A percentile compares a stretch with the other conserved stretches of the same genome.
These are phyloP conservation scores for Austrolebias charrua DNA, from an alignment of 2,797 vertebrate species.

Conservation along the genomic window DNA sequence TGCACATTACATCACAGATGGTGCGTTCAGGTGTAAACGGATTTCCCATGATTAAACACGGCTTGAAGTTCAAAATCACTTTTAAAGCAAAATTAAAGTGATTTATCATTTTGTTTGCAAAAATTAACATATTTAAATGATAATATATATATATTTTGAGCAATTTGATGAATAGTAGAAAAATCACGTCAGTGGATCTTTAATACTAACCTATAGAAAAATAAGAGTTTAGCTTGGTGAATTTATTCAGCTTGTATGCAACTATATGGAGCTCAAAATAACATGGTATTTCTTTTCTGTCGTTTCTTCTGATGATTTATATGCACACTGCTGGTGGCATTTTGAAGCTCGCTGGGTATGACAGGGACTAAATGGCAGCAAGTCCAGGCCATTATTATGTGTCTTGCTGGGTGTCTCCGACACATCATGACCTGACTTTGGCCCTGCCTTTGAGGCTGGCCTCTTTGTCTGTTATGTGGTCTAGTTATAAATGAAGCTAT, in stretches of 20 bases:
- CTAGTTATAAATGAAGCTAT: neutral
- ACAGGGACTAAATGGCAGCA: conserved; percentile 60
- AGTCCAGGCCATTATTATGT: conserved; percentile 58
- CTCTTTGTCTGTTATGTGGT: conserved; percentile 12
- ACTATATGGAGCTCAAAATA: conserved; percentile 8
- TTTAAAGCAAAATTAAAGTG: no score
- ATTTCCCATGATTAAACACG: no score
- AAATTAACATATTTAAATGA: no score
- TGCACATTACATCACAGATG: no score
- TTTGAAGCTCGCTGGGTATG: conserved; percentile 58
- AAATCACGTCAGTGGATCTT: no score
- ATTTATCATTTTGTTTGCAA: no score
- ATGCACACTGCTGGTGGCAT: conserved; percentile 69
- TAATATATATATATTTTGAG: no score
- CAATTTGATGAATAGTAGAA: no score
- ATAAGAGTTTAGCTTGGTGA: neutral
- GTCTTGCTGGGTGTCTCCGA: conserved; percentile 48
- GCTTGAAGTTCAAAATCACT: no score
- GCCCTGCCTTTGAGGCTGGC: conserved; percentile 36
- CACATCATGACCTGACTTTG: conserved; percentile 27
- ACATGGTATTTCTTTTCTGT: conserved; percentile 5
- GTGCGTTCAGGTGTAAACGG: no score
- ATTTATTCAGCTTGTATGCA: neutral
- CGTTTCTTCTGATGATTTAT: conserved; percentile 60
- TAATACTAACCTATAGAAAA: neutral